These are phyloP conservation scores for Rugalucina vietnamica DNA, from an alignment of 2,888 invertebrate genomes.

Conservation along the genomic window DNA sequence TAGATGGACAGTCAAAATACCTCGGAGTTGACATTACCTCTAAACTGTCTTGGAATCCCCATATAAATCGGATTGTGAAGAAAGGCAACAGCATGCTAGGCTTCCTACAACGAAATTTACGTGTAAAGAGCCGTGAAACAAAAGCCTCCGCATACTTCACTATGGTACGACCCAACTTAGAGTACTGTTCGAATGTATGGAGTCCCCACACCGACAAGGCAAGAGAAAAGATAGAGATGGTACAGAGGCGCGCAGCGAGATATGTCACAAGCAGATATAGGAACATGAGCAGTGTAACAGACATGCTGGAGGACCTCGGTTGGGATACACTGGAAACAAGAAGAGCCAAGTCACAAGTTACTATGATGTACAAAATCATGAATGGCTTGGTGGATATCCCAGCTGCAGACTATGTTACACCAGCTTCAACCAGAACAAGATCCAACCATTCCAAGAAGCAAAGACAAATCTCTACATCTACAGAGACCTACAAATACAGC, in stretches of 20 bases:
- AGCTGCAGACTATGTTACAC: neutral
- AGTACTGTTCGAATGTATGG: neutral
- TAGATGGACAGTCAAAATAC: neutral
- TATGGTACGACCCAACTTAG: neutral
- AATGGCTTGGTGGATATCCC: neutral
- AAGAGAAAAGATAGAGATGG: neutral
- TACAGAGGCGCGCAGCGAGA: constrained; percentile 7
- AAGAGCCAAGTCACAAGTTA: neutral
- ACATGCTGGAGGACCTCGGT: neutral
- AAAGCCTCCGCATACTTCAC: neutral
- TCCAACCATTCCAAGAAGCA: neutral
- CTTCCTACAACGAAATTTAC: constrained; percentile 1
- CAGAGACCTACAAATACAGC: neutral
- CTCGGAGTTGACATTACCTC: neutral
- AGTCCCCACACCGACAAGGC: neutral
- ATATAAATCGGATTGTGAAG: neutral
- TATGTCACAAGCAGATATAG: neutral
- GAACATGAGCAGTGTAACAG: constrained; percentile 14
- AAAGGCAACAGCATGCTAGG: neutral
- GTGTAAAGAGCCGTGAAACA: neutral
- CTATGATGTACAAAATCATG: constrained; percentile 1
- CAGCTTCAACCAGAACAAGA: constrained; percentile 8
- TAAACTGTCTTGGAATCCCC: constrained; percentile 13
- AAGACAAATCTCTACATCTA: neutral
- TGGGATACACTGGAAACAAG: constrained; percentile 17